Evolutionary conservation across 2,113 vertebrate genomes (phyloP).

Genomic region (Eurypyga helias): DNA sequence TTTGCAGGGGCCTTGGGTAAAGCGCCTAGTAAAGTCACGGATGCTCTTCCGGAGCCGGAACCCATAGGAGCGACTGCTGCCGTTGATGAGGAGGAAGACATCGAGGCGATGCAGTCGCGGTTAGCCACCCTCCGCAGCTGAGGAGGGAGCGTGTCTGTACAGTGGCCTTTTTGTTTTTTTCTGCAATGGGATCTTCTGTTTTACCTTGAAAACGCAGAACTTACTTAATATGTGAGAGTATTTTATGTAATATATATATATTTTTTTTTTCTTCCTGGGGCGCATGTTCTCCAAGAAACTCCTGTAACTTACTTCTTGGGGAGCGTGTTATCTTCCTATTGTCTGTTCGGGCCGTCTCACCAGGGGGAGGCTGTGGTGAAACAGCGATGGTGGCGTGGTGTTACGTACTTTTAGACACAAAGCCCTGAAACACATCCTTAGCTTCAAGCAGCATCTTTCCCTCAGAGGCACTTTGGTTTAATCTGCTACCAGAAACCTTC

Average conservation of each 20-base stretch:
- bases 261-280: slow-evolving; percentile 4
- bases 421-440: not conserved
- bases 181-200: not conserved
- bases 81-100: slow-evolving; percentile 90
- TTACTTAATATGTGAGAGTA: not conserved
- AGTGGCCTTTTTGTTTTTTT: not conserved
- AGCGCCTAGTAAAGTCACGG: slow-evolving; percentile 95
- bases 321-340: not conserved
- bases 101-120: slow-evolving; percentile 96
- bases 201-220: not conserved
- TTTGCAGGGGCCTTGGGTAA: slow-evolving; percentile 93
- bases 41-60: slow-evolving; percentile 87
- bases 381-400: not conserved
- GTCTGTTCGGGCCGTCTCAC: not conserved
- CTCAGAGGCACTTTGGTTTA: slow-evolving; percentile 3
- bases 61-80: slow-evolving; percentile 81
- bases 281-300: slow-evolving; percentile 22
- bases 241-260: slow-evolving; percentile 69
- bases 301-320: slow-evolving; percentile 26
- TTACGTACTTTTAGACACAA: not conserved
- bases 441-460: not conserved
- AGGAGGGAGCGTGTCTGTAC: not conserved
- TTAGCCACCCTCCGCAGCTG: slow-evolving; percentile 93
- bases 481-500: not conserved
- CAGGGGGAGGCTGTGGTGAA: not conserved